Evolutionary conservation across 2,113 vertebrate genomes (phyloP), one percentile per base, ranked within the genome.

Genomic region (Solea solea): DNA sequence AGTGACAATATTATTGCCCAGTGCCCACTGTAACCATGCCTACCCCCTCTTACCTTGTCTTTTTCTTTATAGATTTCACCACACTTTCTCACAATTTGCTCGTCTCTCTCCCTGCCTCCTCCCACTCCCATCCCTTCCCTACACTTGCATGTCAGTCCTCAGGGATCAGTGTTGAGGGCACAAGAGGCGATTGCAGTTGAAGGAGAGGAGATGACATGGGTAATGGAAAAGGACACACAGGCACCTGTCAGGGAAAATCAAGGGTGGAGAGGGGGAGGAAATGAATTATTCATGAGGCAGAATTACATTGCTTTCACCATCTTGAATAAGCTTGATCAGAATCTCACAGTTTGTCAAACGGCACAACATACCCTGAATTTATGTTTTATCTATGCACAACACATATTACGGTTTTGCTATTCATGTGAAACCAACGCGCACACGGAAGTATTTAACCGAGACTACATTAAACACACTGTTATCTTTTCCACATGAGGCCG

Each of bases 141-240:
- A 45, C 69, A 25, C 79, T 83, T 74, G 13, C 72, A 78, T 74
- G 86, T 84, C 83, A 73, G 82, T 87, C 90, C 85, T 87, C 55
- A 12, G 87, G 81, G 82, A 90, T 87, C 60, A 74, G 60, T 70
- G 78, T 85, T 87, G 76, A 88, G 80, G 84, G 90, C 89, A 80
- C 69, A 73, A 77, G 82, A 78, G 85, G 73, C 80, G 70, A 92
- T 91, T 88, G 84, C 86, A 82, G 69, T 74, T 90, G 88, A 92
- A 91, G 84, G 86, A 80, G 83, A 89, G 86, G 84, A 90, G 90
- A 91, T 84, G 86, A 90, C 89, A 90, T 85, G 87, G 83, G 83
- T 91, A 91, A 91, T 90, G 80, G 81, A 86, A 85, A 80, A 84
- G 84, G 87, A 90, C 89, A 88, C 84, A 87, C 74, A 64, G 86